Evolutionary conservation across 2,888 invertebrate genomes (phyloP).

Genomic region (Cloeon dipterum): DNA sequence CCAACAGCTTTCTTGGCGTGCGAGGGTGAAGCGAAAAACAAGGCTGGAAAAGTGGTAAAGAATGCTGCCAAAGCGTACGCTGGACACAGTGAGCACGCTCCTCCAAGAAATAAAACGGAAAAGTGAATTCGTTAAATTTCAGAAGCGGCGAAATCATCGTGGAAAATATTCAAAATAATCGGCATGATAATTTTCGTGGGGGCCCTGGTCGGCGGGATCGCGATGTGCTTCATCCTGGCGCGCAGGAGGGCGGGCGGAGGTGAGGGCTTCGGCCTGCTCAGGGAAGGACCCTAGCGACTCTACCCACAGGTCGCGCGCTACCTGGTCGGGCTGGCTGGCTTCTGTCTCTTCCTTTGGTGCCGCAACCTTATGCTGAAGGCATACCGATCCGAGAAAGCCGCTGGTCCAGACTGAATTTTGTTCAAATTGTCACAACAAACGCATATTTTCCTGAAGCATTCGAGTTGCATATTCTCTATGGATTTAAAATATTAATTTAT

Average conservation of each 20-base stretch:
- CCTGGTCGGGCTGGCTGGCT: too few relatives aligned
- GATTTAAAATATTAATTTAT: too few relatives aligned
- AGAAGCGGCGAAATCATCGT: not conserved
- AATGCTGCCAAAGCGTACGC: not conserved
- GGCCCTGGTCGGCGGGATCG: not conserved
- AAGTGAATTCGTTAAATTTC: too few relatives aligned
- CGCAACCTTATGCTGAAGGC: too few relatives aligned
- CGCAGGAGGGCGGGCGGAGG: not conserved
- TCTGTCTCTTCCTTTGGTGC: too few relatives aligned
- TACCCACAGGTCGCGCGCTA: too few relatives aligned
- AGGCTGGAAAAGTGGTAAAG: not conserved
- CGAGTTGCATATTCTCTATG: too few relatives aligned
- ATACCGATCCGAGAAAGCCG: too few relatives aligned
- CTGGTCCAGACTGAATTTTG: too few relatives aligned
- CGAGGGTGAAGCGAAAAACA: not conserved
- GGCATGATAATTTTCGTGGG: not conserved
- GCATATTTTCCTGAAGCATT: too few relatives aligned
- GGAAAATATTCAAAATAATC: not conserved
- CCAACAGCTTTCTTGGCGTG: not conserved
- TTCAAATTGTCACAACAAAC: too few relatives aligned
- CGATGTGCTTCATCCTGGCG: not conserved
- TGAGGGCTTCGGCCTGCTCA: conserved; percentile 1
- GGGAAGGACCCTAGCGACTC: not conserved
- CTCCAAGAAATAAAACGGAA: not conserved
- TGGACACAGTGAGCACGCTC: not conserved